Base-by-base conservation (phyloP, 1,140 invertebrate genomes). In the Holcopasites calliopsidis region DNA sequence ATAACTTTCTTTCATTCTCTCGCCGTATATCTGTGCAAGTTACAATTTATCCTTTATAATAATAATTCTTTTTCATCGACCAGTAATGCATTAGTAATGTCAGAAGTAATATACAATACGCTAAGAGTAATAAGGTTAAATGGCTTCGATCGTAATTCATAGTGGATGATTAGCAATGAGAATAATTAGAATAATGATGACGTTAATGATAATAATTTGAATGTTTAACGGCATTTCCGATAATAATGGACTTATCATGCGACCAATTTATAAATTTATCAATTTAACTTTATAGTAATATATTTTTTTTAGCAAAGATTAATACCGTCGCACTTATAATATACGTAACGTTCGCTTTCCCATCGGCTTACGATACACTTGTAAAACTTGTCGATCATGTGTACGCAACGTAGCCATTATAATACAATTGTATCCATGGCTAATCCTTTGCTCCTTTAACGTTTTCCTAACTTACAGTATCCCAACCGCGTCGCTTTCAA, bases 301-400 rank as follows among this genome's bases (percentile, higher is more conserved):
- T 47, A 47, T 47, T 13, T 47, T 47, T 47, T 47, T 47, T 84
- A 83, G 79, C 83, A 82, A 85, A 77, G 85, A 84, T 86, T 89
- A 90, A 90, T 90, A 90, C 86, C 89, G 88, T 85, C 85, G 77
- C 81, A 83, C 84, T 87, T 85, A 86, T 81, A 86, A 87, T 88
- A 88, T n/a, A n/a, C n/a, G 85, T 88, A 84, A 44, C 69, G n/a
- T n/a, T n/a, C n/a, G n/a, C n/a, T 52, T 84, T 47, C 44, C 44
- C 44, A 47, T 47, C 44, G 44, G 44, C 16, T 47, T 47, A 47
- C 44, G n/a, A 47, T 47, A 47, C 16, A 13, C 13, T 47, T 47
- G n/a, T n/a, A n/a, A n/a, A n/a, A n/a, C n/a, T n/a, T n/a, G n/a
- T n/a, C n/a, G n/a, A n/a, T n/a, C n/a, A n/a, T n/a, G n/a, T n/a